These are phyloP conservation scores for Dryobotodes eremita DNA, from an alignment of 2,888 invertebrate species.

Conservation along the genomic window DNA sequence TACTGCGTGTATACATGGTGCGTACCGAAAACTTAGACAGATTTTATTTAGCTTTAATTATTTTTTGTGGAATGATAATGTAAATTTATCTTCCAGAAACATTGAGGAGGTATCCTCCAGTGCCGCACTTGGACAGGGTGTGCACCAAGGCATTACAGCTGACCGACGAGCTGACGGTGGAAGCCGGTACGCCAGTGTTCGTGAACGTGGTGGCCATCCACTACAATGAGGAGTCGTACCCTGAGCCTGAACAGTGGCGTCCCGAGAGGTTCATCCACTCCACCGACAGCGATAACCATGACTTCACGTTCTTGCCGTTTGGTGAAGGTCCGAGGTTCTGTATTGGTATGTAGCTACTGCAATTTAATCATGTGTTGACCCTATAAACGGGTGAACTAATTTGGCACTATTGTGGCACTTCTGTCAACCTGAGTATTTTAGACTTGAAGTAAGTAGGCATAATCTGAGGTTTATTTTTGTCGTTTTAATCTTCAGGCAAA, in stretches of 20 bases:
- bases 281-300: slow-evolving; percentile 77
- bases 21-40: slow-evolving; percentile 6
- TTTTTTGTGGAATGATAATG: not conserved
- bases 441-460: not conserved
- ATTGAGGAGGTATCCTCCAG: slow-evolving; percentile 78
- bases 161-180: slow-evolving; percentile 76
- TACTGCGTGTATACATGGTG: slow-evolving; percentile 80
- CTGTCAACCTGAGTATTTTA: too few species aligned
- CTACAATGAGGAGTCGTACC: slow-evolving; percentile 76
- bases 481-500: slow-evolving; percentile 76
- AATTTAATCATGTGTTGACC: not conserved
- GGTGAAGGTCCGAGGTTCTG: slow-evolving; percentile 84
- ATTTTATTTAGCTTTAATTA: not conserved
- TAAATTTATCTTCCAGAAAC: slow-evolving; percentile 76
- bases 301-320: slow-evolving; percentile 81
- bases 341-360: slow-evolving; percentile 68
- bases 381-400: not conserved
- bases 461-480: too few species aligned
- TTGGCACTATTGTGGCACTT: not conserved
- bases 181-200: slow-evolving; percentile 79
- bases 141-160: slow-evolving; percentile 76
- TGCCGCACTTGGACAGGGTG: slow-evolving; percentile 78
- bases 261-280: slow-evolving; percentile 78
- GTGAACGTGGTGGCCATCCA: slow-evolving; percentile 81
- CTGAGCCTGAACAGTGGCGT: slow-evolving; percentile 79